A percentile compares a stretch with the other conserved stretches of the same genome.
These are phyloP conservation scores for Physeter macrocephalus DNA, from an alignment of 2,113 vertebrate genomes.

Conservation along the genomic window DNA sequence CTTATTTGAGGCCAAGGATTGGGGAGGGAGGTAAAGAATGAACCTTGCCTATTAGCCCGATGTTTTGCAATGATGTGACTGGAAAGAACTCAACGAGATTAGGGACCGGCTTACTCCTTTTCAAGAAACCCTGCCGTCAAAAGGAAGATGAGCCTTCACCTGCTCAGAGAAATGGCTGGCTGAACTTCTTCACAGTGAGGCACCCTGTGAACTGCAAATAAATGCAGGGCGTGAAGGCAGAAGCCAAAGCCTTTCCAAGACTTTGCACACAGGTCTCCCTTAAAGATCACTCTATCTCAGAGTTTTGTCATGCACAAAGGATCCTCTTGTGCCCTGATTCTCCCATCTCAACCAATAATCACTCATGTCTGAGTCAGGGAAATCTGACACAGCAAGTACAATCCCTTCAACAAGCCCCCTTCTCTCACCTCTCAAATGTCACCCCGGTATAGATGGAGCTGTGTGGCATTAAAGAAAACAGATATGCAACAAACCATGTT, in stretches of 20 bases:
- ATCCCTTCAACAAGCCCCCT: not conserved
- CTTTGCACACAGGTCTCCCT: not conserved
- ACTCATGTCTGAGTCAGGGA: not conserved
- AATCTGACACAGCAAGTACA: not conserved
- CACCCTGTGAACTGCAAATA: not conserved
- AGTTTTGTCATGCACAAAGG: not conserved
- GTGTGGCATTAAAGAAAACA: not conserved
- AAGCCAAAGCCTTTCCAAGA: not conserved
- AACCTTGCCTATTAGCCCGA: slow-evolving; percentile 55
- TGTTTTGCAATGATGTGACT: slow-evolving; percentile 62
- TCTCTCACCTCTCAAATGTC: not conserved
- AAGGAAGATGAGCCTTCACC: slow-evolving; percentile 2
- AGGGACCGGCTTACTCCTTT: slow-evolving; percentile 45
- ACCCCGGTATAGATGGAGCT: not conserved
- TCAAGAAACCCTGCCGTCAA: slow-evolving; percentile 55
- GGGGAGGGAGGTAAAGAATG: slow-evolving; percentile 39
- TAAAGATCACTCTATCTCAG: not conserved
- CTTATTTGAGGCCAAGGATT: not conserved
- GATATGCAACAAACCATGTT: not conserved
- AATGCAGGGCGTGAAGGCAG: not conserved
- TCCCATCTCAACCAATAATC: not conserved
- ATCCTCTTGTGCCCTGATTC: not conserved
- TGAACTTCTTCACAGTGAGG: not conserved
- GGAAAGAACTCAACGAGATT: slow-evolving; percentile 54
- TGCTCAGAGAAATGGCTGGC: slow-evolving; percentile 17